Evolutionary conservation across 2,113 vertebrate species (phyloP), one percentile per base, ranked within the genome.

Genomic region (Campylorhamphus procurvoides): DNA sequence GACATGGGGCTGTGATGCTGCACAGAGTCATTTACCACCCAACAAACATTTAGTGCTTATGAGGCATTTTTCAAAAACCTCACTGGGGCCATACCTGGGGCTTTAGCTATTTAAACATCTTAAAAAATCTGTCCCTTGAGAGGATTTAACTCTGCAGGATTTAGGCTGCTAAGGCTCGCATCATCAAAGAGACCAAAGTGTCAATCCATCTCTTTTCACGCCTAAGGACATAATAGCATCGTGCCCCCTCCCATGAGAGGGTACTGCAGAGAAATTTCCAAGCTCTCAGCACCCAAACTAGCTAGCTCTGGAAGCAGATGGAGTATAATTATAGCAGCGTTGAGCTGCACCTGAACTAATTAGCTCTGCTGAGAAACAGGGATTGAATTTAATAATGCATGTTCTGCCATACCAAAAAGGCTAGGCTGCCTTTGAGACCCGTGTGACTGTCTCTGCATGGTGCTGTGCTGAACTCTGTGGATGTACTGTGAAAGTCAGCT

Each of bases 311-410:
- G 93, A 95, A 96, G 94, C 96, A 97, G 95, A 97, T 96, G 96
- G 96, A 95, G 91, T 91, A 95, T 97, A 97, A 96, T 96, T 97
- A 97, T 96, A 95, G 93, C 94, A 84, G 86, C 7, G 40, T 96
- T 89, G 91, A 95, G 93, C 95, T 96, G 95, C 95, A 97, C 96
- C 96, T 97, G 96, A 97, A 95, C 95, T 97, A 96, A 97, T 95
- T 96, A 97, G 91, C 95, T 97, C 96, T 97, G 95, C 95, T 96
- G 96, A 95, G 96, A 96, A 97, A 96, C 96, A 97, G 93, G 94
- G 91, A 95, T 97, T 94, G 95, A 95, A 97, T 97, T 97, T 97
- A 97, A 97, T 96, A 97, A 97, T 97, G 91, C 93, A 96, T 96
- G 95, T 96, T 96, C 95, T 96, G 86, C 96, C 86, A 94, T 84